Base-by-base conservation (phyloP, 2,113 vertebrate genomes). In the Chlorodrepanis virens region DNA sequence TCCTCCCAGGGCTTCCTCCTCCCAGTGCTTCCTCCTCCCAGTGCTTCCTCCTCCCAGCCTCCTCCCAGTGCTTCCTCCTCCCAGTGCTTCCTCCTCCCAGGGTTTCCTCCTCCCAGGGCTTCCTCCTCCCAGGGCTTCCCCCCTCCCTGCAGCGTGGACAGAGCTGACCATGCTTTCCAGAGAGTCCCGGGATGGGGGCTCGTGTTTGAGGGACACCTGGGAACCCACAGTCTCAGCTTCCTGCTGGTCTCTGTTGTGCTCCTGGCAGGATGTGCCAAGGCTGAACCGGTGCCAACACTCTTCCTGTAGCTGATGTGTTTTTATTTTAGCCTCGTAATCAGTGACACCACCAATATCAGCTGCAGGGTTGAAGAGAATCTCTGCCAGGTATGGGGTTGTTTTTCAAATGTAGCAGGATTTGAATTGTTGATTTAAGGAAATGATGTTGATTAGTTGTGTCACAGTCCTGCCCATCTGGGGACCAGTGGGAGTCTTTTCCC, bases 321-420 rank as follows among this genome's bases (percentile, higher is more conserved):
- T 81, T 82, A 33, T 87, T 87, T 83, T 59, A 39, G 59, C 42
- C 31, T 57, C 0, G 0, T 47, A 31, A 61, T 52, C 87, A 45
- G 57, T 4, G 7, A 45, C 76, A 42, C 25, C 60, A 88, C 24
- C 92, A 39, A 54, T 22, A 37, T 79, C 75, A 94, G 64, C 76
- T 91, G 86, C 59, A 81, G 64, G 27, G 27, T 28, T 78, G 56
- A 25, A 44, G 37, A 54, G 53, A 89, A 60, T 33, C 72, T 75
- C 91, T 91, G 89, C 80, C 89, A 92, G 83, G 71, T 86, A 74
- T 4, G 11, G 59, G 50, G 29, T 20, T 65, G 63, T 83, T 94
- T 94, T 80, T 50, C 50, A 44, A 33, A 25, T 2, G 0, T 24
- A 63, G 59, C 33, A 67, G 71, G 68, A 56, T 90, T 78, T 90